Conservation (phyloP, 2,113 vertebrate species). For the Mustela nigripes region DNA sequence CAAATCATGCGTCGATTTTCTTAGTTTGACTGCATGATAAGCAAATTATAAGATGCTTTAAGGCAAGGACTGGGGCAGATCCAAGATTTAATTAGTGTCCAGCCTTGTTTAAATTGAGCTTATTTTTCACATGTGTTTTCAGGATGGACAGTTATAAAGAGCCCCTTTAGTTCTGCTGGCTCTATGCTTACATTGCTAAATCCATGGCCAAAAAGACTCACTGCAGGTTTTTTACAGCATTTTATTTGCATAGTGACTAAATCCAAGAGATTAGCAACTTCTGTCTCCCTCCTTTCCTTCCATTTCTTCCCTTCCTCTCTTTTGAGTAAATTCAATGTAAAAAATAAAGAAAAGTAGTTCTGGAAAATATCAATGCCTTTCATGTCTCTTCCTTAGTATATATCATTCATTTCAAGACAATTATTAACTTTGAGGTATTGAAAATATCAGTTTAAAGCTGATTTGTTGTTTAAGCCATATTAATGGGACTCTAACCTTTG, state of each 20-base stretch:
- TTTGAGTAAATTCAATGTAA: not conserved
- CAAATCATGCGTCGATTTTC: not conserved
- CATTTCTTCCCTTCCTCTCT: not conserved
- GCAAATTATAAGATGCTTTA: not conserved
- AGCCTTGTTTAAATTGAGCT: not conserved
- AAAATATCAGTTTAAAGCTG: not conserved
- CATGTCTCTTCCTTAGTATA: not conserved
- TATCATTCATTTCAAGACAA: not conserved
- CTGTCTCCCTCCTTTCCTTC: not conserved
- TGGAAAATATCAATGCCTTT: not conserved
- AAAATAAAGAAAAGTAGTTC: not conserved
- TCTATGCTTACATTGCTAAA: slow-evolving; percentile 22
- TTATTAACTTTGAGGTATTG: not conserved
- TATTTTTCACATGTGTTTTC: not conserved
- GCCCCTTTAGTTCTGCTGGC: not conserved
- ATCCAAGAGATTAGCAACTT: not conserved
- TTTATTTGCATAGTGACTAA: slow-evolving; percentile 2
- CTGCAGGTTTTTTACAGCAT: not conserved
- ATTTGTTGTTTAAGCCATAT: not conserved
- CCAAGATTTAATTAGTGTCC: not conserved
- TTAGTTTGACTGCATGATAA: not conserved
- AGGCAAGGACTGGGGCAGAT: not conserved
- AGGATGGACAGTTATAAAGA: not conserved
- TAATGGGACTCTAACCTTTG: not conserved
- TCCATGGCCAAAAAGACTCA: not conserved